Evolutionary conservation across 2,888 invertebrate species (phyloP), one percentile per base, ranked within the genome.

Genomic region (Macroteleia sp.): DNA sequence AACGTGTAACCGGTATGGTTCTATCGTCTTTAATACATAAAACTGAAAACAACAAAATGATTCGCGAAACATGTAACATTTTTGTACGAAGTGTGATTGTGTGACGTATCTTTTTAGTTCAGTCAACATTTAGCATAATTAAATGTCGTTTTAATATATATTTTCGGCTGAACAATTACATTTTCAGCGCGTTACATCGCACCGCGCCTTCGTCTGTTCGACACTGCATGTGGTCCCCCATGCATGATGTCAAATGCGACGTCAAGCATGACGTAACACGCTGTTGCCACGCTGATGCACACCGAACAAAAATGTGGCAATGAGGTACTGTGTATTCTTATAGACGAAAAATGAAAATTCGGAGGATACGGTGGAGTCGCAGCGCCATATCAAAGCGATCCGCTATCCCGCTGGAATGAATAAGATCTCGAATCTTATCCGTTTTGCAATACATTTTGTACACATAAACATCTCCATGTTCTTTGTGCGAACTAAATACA

Each of bases 161-260:
- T 70, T 71, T 71, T 62, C 52, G 56, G 44, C 46, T 41, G 71
- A 71, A 56, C 71, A 71, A 71, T 62, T 71, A 71, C 46, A 32
- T 41, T 54, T 71, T 20, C 41, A 28, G 41, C 41, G 48, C 46
- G 62, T 71, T 62, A 54, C 71, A 61, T 52, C 28, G 46, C 30
- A 12, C 30, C 14, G 54, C 25, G 41, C 17, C 32, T 41, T 50
- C 59, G 61, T 44, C 70, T 44, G 64, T 73, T 66, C 57, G 64
- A 50, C 73, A 59, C 48, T 64, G 59, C 59, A 73, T 73, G 73
- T 64, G 64, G 73, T 73, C 62, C 64, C 62, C 73, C 64, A 64
- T 73, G 64, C 64, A 64, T 57, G 64, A 73, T 56, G 73, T 73
- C 73, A 56, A 73, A 73, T 57, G 64, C 64, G 57, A 57, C 64